These are phyloP conservation scores for Drosophila lacertosa DNA, from an alignment of 1,140 invertebrate species.

Conservation along the genomic window DNA sequence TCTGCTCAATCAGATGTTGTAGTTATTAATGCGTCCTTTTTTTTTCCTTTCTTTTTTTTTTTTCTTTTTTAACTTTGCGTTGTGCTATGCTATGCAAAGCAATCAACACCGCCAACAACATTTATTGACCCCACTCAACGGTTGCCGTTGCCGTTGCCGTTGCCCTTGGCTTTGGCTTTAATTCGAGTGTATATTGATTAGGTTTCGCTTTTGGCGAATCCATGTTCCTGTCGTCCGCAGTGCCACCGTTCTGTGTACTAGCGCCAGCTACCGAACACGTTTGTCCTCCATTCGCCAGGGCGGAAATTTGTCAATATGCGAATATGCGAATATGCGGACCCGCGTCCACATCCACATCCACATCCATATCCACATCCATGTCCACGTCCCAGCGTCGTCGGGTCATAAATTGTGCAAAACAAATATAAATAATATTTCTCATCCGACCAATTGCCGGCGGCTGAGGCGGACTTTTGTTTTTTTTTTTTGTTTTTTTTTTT, in stretches of 20 bases:
- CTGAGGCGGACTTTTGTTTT: too few species aligned
- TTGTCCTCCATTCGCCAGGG: conserved; percentile 29
- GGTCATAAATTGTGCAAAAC: conserved; percentile 74
- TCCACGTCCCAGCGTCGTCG: conserved; percentile 17
- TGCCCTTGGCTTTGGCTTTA: conserved; percentile 38
- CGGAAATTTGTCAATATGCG: conserved; percentile 72
- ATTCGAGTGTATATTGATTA: conserved; percentile 73
- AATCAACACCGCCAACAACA: conserved; percentile 53
- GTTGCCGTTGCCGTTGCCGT: too few species aligned
- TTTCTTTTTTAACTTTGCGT: too few species aligned
- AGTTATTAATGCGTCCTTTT: conserved; percentile 22
- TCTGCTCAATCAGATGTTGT: conserved; percentile 26
- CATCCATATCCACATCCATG: too few species aligned
- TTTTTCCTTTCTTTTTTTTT: too few species aligned
- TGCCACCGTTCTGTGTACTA: conserved; percentile 78
- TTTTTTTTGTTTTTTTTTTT: too few species aligned
- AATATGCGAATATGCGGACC: conserved; percentile 6
- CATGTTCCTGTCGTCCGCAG: conserved; percentile 66
- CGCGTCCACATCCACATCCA: too few species aligned
- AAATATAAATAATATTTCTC: conserved; percentile 75
- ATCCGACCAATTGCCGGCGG: conserved; percentile 57
- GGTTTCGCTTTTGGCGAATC: conserved; percentile 69
- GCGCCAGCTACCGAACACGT: conserved; percentile 68
- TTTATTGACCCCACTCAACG: conserved; percentile 43
- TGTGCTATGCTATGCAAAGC: conserved; percentile 28